phyloP scores from a whole-genome alignment of 2,888 invertebrate species.

The Carabus problematicus region DNA sequence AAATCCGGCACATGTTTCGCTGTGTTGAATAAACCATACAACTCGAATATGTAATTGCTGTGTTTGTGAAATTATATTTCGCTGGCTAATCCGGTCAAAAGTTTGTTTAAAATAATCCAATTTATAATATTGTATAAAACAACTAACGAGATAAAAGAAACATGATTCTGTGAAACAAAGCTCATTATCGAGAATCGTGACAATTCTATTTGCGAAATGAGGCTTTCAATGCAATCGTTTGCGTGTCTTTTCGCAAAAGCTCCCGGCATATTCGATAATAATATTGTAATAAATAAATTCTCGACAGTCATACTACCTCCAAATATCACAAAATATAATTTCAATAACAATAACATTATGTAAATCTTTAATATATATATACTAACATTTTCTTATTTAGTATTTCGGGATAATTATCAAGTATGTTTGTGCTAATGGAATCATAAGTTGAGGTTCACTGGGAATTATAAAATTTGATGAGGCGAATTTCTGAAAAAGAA shows the following conservation, averaged over 20 bases:
- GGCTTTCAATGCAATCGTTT: constrained; percentile 7
- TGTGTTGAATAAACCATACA: no score
- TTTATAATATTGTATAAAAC: constrained; percentile 2
- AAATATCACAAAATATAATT: background rate
- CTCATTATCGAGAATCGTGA: constrained; percentile 19
- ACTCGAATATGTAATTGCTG: no score
- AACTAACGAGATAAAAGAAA: constrained; percentile 4
- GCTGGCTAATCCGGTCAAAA: no score
- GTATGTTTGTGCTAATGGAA: no score
- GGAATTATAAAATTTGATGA: no score
- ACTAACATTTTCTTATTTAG: background rate
- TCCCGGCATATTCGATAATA: constrained; percentile 1
- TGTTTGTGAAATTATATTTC: no score
- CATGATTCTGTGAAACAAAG: constrained; percentile 21
- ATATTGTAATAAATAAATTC: constrained; percentile 13
- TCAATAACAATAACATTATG: no score
- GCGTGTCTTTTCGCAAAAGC: constrained; percentile 4
- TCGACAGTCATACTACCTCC: background rate
- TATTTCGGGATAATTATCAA: no score
- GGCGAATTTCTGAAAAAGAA: background rate
- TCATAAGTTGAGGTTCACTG: no score
- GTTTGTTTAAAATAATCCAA: background rate
- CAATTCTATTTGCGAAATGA: constrained; percentile 12
- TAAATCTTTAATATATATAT: background rate
- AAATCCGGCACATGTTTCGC: no score